These are phyloP conservation scores for Boulengeromyrus knoepffleri DNA, from an alignment of 2,113 vertebrate species.

Conservation along the genomic window DNA sequence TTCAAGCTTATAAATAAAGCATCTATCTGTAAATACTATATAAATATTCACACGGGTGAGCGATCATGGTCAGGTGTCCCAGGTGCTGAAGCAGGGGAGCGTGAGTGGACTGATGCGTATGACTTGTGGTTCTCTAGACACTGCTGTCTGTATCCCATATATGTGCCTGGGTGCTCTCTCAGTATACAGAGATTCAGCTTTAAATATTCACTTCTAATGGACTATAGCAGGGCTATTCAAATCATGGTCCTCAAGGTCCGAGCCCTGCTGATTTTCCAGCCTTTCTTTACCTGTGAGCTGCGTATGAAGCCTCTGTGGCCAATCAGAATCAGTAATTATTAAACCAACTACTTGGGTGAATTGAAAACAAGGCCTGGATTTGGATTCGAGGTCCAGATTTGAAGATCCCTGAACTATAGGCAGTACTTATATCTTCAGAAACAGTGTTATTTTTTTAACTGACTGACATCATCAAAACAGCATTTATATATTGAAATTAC, in stretches of 20 bases:
- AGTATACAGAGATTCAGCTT: neutral
- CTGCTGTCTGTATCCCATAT: neutral
- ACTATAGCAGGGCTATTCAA: neutral
- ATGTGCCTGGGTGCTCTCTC: neutral
- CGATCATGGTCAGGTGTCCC: neutral
- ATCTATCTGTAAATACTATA: neutral
- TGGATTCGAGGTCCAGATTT: too few species aligned
- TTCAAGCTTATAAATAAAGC: neutral
- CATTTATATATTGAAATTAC: neutral
- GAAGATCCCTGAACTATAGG: neutral
- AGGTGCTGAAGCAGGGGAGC: neutral
- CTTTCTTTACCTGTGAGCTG: too few species aligned
- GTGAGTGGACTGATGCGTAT: neutral
- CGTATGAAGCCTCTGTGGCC: too few species aligned
- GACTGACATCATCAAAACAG: neutral
- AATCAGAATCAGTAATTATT: too few species aligned
- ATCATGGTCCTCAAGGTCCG: too few species aligned
- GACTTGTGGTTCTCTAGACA: neutral
- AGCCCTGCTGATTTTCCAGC: too few species aligned
- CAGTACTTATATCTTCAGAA: neutral
- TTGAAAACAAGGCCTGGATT: too few species aligned
- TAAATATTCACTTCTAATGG: neutral
- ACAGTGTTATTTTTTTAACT: neutral
- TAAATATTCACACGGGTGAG: neutral
- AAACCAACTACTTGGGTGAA: too few species aligned